Base-by-base conservation (phyloP, 2,797 vertebrate genomes). In the Etheostoma perlongum region DNA sequence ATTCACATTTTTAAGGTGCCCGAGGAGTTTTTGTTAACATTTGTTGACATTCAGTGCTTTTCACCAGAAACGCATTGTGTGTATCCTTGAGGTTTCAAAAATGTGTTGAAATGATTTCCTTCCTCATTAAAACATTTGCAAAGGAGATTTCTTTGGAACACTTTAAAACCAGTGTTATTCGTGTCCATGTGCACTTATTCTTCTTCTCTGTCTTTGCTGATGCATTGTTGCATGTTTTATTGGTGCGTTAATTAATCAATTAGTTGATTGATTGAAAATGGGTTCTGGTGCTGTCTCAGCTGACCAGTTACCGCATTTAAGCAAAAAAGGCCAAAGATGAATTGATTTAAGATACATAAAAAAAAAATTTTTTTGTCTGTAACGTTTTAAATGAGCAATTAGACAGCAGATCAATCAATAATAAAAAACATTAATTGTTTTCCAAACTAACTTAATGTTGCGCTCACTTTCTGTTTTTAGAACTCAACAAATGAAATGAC, bases 81-180 rank as follows among this genome's bases (percentile, higher is more conserved):
- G 62, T 51, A 1, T 40, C 36, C 36, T 40, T 8, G 12, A 36
- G 14, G 21, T 40, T 40, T 40, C 11, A 12, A 40, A 40, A 55
- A 19, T 47, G 67, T 72, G 54, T 48, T 11, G 12, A 70, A 59
- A 60, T 55, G 3, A 44, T 57, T 63, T 69, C 59, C 70, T 79
- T 62, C 57, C 30, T 55, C 57, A 33, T 58, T 21, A 15, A 40
- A 48, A 21, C 18, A 46, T 42, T 40, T 42, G 30, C 19, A 33
- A 12, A n/a, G 13, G 2, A 21, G 19, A 53, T 42, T 42, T 27
- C 13, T 67, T 18, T 15, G 1, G 10, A 18, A 25, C 13, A 15
- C n/a, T 61, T 30, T 46, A 5, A 30, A 30, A 16, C 63, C 7
- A 14, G 40, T 16, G 0, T 5, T 19, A 15, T 67, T 67, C 19